Percentiles rank a stretch among this genome's conserved stretches.
Evolutionary conservation across 2,113 vertebrate genomes (phyloP).

Genomic region (Harpagus bidentatus): DNA sequence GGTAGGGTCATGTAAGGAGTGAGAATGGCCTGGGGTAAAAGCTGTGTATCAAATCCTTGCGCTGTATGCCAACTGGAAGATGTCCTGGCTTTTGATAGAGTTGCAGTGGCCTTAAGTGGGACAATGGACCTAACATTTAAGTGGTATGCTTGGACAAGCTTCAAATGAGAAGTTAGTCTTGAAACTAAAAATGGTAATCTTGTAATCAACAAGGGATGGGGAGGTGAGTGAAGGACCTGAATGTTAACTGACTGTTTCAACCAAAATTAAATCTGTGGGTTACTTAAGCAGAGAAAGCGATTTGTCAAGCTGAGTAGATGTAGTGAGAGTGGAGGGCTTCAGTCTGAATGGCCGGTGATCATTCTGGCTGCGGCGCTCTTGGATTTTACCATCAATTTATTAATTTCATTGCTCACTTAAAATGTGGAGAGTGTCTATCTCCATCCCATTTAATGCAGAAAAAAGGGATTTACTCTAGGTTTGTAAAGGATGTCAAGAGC

Average conservation of each 20-base stretch:
- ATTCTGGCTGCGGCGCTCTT: not conserved
- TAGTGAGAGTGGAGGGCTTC: not conserved
- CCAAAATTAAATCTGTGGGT: not conserved
- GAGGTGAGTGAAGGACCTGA: not conserved
- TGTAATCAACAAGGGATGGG: not conserved
- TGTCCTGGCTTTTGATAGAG: not conserved
- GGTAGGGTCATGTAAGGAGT: not conserved
- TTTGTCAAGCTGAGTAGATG: not conserved
- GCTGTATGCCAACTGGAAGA: not conserved
- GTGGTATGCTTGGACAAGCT: not conserved
- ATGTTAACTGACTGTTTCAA: not conserved
- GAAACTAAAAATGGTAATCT: not conserved
- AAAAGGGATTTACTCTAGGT: not conserved
- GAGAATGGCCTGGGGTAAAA: not conserved
- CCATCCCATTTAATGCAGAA: not conserved
- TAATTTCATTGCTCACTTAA: not conserved
- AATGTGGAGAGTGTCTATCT: not conserved
- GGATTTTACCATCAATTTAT: not conserved
- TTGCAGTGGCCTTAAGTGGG: not conserved
- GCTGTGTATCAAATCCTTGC: not conserved
- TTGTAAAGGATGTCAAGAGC: not conserved
- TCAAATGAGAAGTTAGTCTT: not conserved
- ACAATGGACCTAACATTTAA: not conserved
- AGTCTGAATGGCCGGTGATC: fast-evolving
- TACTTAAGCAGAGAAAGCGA: not conserved